These are phyloP conservation scores for Gonatopus flavifemur DNA, from an alignment of 1,140 invertebrate genomes.

Conservation along the genomic window DNA sequence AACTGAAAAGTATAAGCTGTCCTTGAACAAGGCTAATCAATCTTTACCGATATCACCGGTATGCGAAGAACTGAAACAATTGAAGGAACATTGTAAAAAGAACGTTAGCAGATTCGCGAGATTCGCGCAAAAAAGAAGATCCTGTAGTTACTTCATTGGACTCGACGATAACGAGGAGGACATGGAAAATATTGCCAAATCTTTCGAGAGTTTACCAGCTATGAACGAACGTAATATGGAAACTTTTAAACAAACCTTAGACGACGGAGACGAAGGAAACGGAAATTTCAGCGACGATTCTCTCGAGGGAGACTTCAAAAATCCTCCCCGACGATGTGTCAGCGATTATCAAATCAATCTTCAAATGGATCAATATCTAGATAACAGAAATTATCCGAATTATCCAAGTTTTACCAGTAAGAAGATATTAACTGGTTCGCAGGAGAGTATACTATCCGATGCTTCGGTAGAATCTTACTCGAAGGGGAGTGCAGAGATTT, in stretches of 20 bases:
- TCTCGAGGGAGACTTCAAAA: constrained; percentile 68
- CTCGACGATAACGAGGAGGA: constrained; percentile 46
- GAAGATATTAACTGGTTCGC: constrained; percentile 59
- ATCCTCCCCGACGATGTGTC: constrained; percentile 65
- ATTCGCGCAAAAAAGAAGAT: constrained; percentile 49
- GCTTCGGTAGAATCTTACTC: constrained; percentile 55
- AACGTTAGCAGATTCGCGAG: constrained; percentile 43
- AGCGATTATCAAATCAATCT: constrained; percentile 78
- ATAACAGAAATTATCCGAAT: constrained; percentile 32
- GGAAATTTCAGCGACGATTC: constrained; percentile 77
- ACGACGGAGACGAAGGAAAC: constrained; percentile 50
- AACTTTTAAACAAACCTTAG: constrained; percentile 22
- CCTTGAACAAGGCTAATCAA: constrained; percentile 49
- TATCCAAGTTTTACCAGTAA: constrained; percentile 32
- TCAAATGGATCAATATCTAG: constrained; percentile 29
- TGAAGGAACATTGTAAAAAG: constrained; percentile 46
- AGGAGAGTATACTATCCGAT: constrained; percentile 76
- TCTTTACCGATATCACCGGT: constrained; percentile 58
- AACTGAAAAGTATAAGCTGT: constrained; percentile 56
- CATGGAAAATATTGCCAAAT: constrained; percentile 47
- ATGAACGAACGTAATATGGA: constrained; percentile 46
- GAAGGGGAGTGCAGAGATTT: constrained; percentile 52
- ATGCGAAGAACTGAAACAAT: constrained; percentile 50
- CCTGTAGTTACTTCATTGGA: constrained; percentile 55
- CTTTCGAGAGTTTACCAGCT: constrained; percentile 48